Conservation (phyloP, 2,113 vertebrate genomes). For the Xerus inauris region DNA sequence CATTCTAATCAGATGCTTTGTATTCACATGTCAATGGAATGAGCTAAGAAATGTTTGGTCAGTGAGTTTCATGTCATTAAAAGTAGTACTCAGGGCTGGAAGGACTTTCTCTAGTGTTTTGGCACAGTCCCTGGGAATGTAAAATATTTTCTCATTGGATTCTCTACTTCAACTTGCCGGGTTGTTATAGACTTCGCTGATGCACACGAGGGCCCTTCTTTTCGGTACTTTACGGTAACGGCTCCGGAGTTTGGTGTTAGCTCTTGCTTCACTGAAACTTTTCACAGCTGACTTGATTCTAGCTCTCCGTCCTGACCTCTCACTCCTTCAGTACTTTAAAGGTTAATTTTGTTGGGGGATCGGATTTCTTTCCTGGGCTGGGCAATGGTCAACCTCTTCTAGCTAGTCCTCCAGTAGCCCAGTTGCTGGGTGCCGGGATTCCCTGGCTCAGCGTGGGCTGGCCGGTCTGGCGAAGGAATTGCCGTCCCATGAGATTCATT, state of each 20-base stretch:
- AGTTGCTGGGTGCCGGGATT: conserved; percentile 79
- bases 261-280: conserved; percentile 76
- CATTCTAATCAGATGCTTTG: conserved; percentile 35
- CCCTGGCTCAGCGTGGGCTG: conserved; percentile 73
- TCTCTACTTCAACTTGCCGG: background rate
- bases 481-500: conserved; percentile 85
- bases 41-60: background rate
- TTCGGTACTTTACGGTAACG: conserved; percentile 64
- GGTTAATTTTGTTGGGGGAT: conserved; percentile 90
- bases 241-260: conserved; percentile 67
- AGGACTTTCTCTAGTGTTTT: background rate
- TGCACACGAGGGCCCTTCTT: conserved; percentile 30
- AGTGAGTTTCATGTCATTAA: background rate
- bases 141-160: background rate
- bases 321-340: conserved; percentile 83
- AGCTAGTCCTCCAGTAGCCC: conserved; percentile 76
- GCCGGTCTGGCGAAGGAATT: conserved; percentile 82
- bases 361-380: conserved; percentile 87
- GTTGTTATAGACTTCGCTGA: background rate
- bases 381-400: conserved; percentile 84
- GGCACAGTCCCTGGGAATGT: background rate
- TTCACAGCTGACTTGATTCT: conserved; percentile 83
- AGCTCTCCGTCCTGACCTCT: conserved; percentile 81
- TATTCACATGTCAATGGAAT: background rate
- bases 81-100: background rate